Base-by-base conservation (phyloP, 1,140 invertebrate genomes). In the Cylas formicarius region DNA sequence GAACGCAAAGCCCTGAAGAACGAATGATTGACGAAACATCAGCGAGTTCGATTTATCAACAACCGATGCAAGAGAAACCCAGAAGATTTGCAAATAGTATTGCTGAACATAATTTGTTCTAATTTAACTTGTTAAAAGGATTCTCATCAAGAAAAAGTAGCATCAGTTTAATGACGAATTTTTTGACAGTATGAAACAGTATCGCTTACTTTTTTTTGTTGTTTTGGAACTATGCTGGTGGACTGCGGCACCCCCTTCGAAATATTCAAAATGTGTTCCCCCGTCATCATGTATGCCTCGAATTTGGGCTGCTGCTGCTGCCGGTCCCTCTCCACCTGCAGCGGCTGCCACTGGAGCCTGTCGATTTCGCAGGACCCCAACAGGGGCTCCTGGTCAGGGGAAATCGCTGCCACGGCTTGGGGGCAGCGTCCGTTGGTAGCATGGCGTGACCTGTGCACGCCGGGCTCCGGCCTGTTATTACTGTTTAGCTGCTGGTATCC, bases 271-370 rank as follows among this genome's bases (percentile, higher is more conserved):
- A 95, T 94, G 48, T 92, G 72, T 62, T 95, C 90, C 7, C 91
- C 91, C n/a, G 91, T 95, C 91, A 96, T 95, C 78, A 94, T 89
- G 70, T 90, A 95, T 14, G 90, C 87, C 68, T 95, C 91, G 68
- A 87, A 93, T 56, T 78, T 62, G 41, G 69, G 69, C 35, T 61
- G 55, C 13, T 42, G 37, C 26, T 54, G 56, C 13, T 53, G 41
- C 21, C 50, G 71, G 62, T 23, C 62, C 7, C 71, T 70, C 19
- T 29, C 49, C 21, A 56, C 61, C 8, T 62, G 62, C 20, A 74
- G 60, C 0, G 72, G 73, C 33, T 75, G 70, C 72, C 73, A 75
- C 47, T 74, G 71, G 11, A 70, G 59, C 4, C 72, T 60, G 44
- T 74, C 70, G 27, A 70, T 70, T 44, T 75, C 72, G 17, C 70